Conservation (phyloP, 2,888 invertebrate species). For the Periphyllus acericola region DNA sequence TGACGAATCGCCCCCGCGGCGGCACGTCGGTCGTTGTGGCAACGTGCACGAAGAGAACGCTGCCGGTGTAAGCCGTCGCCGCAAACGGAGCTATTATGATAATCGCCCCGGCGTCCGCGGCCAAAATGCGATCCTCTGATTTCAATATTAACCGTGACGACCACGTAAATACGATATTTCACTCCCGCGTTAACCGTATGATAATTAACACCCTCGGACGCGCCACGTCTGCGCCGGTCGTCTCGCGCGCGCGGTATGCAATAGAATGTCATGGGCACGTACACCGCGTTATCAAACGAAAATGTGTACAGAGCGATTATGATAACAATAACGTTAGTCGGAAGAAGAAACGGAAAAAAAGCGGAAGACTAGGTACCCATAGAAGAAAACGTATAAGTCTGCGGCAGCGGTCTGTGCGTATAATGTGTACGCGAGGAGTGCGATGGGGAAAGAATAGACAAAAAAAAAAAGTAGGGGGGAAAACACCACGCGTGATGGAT, state of each 20-base stretch:
- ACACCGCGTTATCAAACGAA: too few species aligned
- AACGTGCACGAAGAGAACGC: not conserved
- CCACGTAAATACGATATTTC: not conserved
- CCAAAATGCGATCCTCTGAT: not conserved
- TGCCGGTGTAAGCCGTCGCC: not conserved
- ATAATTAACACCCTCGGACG: not conserved
- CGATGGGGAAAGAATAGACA: not conserved
- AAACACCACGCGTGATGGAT: constrained; percentile 43
- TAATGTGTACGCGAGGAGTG: not conserved
- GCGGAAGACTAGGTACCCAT: not conserved
- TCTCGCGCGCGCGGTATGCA: too few species aligned
- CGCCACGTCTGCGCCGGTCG: not conserved
- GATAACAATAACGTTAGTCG: too few species aligned
- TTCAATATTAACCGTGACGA: not conserved
- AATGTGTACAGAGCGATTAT: not conserved
- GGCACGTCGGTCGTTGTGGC: not conserved
- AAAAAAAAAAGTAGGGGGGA: not conserved
- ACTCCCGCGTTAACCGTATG: not conserved
- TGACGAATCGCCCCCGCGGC: not conserved
- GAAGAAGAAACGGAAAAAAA: not conserved
- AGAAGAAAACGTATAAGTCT: not conserved
- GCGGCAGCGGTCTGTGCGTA: not conserved
- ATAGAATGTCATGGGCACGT: too few species aligned
- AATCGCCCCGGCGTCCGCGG: not conserved
- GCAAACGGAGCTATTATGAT: not conserved